Percentiles rank a stretch among this genome's conserved stretches.
These are phyloP conservation scores for Furcula furcula DNA, from an alignment of 2,888 invertebrate genomes.

Conservation along the genomic window DNA sequence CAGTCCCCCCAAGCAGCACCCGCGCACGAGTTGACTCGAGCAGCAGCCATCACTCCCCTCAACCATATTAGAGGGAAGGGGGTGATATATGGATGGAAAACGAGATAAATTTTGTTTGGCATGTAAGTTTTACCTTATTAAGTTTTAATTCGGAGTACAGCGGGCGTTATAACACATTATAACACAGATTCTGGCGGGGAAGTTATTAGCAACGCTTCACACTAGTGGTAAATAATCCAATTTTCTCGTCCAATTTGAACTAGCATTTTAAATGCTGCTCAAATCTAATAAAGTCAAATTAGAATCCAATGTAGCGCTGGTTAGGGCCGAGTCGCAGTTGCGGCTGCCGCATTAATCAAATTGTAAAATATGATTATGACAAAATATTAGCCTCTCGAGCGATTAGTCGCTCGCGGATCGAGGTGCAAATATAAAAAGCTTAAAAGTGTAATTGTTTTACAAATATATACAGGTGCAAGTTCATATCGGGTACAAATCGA, in stretches of 20 bases:
- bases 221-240: conserved; percentile 60
- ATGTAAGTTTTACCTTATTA: conserved; percentile 25
- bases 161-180: conserved; percentile 25
- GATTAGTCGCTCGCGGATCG: no score
- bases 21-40: no score
- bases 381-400: no score
- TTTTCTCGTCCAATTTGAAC: conserved; percentile 56
- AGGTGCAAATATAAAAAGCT: no score
- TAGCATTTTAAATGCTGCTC: conserved; percentile 70
- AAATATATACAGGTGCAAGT: no score
- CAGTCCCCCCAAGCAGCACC: no score
- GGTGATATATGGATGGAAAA: no score
- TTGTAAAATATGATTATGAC: neutral
- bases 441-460: no score
- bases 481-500: no score
- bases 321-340: conserved; percentile 21
- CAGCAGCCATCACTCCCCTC: no score
- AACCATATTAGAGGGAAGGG: no score
- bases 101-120: conserved; percentile 12
- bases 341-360: conserved; percentile 5
- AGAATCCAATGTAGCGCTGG: conserved; percentile 60
- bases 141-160: conserved; percentile 20
- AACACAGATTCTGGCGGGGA: conserved; percentile 41
- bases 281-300: conserved; percentile 73
- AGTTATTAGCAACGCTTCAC: conserved; percentile 43